Conservation (phyloP, 2,113 vertebrate species). For the Andinoacara biseriatus region DNA sequence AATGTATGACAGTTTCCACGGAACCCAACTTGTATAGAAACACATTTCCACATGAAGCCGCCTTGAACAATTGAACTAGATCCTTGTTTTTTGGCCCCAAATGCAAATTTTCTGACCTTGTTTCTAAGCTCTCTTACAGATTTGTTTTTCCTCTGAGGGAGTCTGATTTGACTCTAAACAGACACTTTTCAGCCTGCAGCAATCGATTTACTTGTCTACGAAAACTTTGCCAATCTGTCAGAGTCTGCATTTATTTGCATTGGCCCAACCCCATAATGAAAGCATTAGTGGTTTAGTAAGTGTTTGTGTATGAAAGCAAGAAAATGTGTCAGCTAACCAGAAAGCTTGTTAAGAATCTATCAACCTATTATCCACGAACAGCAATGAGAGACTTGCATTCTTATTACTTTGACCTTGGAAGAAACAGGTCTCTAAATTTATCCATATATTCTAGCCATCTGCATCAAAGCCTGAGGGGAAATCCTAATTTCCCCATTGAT, state of each 20-base stretch:
- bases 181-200: slow-evolving; percentile 28
- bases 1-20: background rate
- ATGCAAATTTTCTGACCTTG: slow-evolving; percentile 65
- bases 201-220: slow-evolving; percentile 23
- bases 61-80: slow-evolving; percentile 38
- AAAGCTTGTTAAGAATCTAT: slow-evolving; percentile 3
- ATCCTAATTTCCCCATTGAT: slow-evolving; percentile 13
- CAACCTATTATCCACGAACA: slow-evolving; percentile 16
- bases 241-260: slow-evolving; percentile 27
- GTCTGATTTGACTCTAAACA: slow-evolving; percentile 44
- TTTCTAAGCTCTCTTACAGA: slow-evolving; percentile 38
- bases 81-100: slow-evolving; percentile 54
- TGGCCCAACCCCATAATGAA: slow-evolving; percentile 8
- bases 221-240: slow-evolving; percentile 36
- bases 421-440: slow-evolving; percentile 22
- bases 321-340: slow-evolving; percentile 15
- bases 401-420: slow-evolving; percentile 31
- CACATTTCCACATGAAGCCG: background rate
- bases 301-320: slow-evolving; percentile 2
- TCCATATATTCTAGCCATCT: slow-evolving; percentile 9
- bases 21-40: background rate
- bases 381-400: background rate
- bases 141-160: slow-evolving; percentile 13
- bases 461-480: slow-evolving; percentile 9
- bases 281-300: slow-evolving; percentile 20